Evolutionary conservation across 2,888 invertebrate species (phyloP).

Genomic region (Catotricha subobsoleta): DNA sequence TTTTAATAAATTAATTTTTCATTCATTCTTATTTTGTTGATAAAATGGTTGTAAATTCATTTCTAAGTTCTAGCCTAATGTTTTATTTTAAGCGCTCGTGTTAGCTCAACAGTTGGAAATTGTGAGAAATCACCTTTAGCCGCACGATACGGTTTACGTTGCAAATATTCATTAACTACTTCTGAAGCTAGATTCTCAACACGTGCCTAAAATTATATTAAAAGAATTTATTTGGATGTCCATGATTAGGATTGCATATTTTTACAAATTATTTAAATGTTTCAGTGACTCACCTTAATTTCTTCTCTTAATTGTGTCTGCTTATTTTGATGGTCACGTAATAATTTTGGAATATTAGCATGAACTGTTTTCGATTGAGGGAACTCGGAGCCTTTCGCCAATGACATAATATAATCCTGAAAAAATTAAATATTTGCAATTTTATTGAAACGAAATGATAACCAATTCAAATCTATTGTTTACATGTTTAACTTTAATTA

Average conservation of each 20-base stretch:
- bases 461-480: constrained; percentile 4
- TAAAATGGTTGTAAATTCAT: too few species aligned
- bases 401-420: constrained; percentile 25
- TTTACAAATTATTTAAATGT: too few species aligned
- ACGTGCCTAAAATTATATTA: constrained; percentile 20
- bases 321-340: constrained; percentile 17
- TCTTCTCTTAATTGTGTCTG: constrained; percentile 19
- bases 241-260: too few species aligned
- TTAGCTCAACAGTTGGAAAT: constrained; percentile 26
- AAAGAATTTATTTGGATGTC: too few species aligned
- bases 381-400: constrained; percentile 19
- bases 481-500: constrained; percentile 34
- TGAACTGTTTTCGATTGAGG: constrained; percentile 14
- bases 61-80: too few species aligned
- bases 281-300: constrained; percentile 14
- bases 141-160: constrained; percentile 27
- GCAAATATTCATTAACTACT: constrained; percentile 26
- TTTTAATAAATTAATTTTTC: too few species aligned
- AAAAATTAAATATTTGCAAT: neutral
- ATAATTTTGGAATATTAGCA: constrained; percentile 14
- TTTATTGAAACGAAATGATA: neutral
- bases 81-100: constrained; percentile 6
- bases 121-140: constrained; percentile 22
- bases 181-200: constrained; percentile 22
- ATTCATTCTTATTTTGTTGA: too few species aligned